phyloP scores from a whole-genome alignment of 1,140 invertebrate genomes.

The Homarus americanus region DNA sequence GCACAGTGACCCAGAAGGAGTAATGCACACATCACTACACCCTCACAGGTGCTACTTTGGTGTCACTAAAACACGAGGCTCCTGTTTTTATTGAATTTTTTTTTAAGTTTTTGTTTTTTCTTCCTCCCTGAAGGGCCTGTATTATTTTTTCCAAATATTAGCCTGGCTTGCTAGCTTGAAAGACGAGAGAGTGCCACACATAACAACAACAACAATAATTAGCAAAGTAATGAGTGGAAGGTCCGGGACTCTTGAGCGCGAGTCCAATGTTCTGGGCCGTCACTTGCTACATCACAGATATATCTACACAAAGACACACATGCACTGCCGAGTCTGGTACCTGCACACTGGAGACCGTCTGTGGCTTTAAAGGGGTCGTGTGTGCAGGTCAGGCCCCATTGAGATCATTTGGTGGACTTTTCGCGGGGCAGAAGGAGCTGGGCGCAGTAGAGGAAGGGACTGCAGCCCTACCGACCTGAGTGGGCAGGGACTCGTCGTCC shows the following conservation, averaged over 20 bases:
- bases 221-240: slow-evolving; percentile 16
- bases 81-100: slow-evolving; percentile 12
- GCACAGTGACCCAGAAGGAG: slow-evolving; percentile 3
- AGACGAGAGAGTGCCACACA: slow-evolving; percentile 29
- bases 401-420: slow-evolving; percentile 65
- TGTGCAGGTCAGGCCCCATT: slow-evolving; percentile 43
- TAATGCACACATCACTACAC: slow-evolving; percentile 6
- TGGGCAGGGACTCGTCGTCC: slow-evolving; percentile 49
- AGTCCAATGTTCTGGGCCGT: slow-evolving; percentile 44
- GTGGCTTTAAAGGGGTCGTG: slow-evolving; percentile 16
- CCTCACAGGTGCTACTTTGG: slow-evolving; percentile 27
- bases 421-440: slow-evolving; percentile 24
- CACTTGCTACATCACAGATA: slow-evolving; percentile 61
- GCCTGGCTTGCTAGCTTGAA: slow-evolving; percentile 37
- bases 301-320: slow-evolving; percentile 48
- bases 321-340: slow-evolving; percentile 28
- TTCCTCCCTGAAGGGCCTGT: slow-evolving; percentile 43
- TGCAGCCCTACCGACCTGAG: slow-evolving; percentile 54
- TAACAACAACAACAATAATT: slow-evolving; percentile 45
- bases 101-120: background rate
- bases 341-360: slow-evolving; percentile 29
- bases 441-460: slow-evolving; percentile 39
- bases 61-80: slow-evolving; percentile 27
- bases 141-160: slow-evolving; percentile 1
- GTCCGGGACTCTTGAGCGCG: background rate